These are phyloP conservation scores for Psococerastis gibbosa DNA, from an alignment of 2,888 invertebrate genomes.

Conservation along the genomic window DNA sequence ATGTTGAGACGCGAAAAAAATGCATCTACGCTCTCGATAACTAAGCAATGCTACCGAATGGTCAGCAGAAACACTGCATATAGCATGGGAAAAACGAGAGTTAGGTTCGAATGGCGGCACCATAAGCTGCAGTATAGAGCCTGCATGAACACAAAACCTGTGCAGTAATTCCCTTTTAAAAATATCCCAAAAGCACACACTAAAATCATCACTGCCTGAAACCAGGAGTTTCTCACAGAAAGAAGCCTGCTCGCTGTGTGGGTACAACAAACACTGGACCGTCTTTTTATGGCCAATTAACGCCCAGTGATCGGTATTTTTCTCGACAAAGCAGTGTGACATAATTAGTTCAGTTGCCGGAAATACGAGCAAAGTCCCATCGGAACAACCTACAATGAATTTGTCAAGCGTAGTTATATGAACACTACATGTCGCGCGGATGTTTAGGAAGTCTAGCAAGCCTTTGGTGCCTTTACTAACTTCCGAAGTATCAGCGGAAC, in stretches of 20 bases:
- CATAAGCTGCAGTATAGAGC: background rate
- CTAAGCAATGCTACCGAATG: slow-evolving; percentile 3
- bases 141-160: slow-evolving; percentile 6
- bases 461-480: background rate
- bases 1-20: background rate
- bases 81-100: background rate
- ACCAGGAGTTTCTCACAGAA: background rate
- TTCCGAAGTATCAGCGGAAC: background rate
- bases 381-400: background rate
- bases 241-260: background rate
- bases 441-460: background rate
- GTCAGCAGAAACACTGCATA: slow-evolving; percentile 7
- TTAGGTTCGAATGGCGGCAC: slow-evolving; percentile 2
- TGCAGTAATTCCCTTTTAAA: background rate
- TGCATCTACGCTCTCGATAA: slow-evolving; percentile 1
- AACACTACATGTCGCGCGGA: background rate
- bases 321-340: background rate
- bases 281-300: background rate
- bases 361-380: background rate
- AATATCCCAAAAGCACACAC: slow-evolving; percentile 1
- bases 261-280: background rate
- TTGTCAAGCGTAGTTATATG: background rate
- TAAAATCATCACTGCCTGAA: background rate
- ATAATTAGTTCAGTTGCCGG: background rate
- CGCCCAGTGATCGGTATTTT: background rate